Base-by-base conservation (phyloP, 2,888 invertebrate species). In the Sisyra nigra region DNA sequence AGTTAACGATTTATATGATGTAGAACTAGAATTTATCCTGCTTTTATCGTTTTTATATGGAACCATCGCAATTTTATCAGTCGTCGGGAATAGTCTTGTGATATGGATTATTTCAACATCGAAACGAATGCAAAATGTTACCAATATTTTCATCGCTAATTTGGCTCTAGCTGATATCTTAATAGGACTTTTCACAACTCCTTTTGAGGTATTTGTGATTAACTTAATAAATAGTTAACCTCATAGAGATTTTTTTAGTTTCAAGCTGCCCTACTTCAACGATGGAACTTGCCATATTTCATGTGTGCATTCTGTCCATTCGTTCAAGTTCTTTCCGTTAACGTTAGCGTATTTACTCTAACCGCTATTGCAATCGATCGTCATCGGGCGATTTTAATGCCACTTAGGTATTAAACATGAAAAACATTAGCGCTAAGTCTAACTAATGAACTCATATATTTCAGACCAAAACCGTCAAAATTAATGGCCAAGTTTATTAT, bases 281-380 rank as follows among this genome's bases (percentile, higher is more conserved):
- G 82, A 49, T 91, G 91, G 89, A 74, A 82, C 52, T 68, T 89
- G 38, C 88, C 89, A 0, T 67, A 76, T 55, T 83, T 88, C 58
- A 82, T 91, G 80, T 91, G 91, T 58, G 76, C 83, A 0, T 80
- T 89, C 58, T 87, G 88, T 51, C 88, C 89, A 0, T 91, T 87
- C 61, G 80, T 88, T 8, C 87, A 87, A 63, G 78, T 82, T 1
- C 65, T 91, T 11, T 82, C 83, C 49, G 86, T 91, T 2, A 87
- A 84, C 56, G 87, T 89, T n/a, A 85, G 85, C 51, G 83, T 91
- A 29, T 84, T 88, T 56, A 89, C 89, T 0, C 64, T 91, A 14
- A 86, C 86, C 9, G 85, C 85, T 41, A 87, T 89, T 45, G 86
- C 89, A 0, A 72, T 88, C 44, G 89, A 91, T 63, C 71, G 89